Percentiles rank a stretch among this genome's conserved stretches.
Conservation (phyloP, 2,113 vertebrate species). For the Sinocyclocheilus grahami region DNA sequence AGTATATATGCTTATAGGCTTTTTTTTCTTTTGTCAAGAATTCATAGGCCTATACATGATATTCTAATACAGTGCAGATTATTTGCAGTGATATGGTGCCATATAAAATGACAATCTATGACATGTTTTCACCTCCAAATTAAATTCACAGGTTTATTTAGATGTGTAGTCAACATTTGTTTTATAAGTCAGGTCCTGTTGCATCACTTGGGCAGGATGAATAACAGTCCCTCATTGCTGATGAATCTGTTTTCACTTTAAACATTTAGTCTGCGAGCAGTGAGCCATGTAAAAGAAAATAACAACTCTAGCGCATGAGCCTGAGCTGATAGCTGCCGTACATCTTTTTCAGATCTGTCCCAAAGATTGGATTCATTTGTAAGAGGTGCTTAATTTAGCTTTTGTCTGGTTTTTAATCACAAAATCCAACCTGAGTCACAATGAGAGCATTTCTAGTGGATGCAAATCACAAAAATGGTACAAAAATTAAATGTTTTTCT, state of each 20-base stretch:
- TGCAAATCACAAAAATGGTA: background rate
- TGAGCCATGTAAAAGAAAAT: constrained; percentile 48
- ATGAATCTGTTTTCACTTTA: constrained; percentile 50
- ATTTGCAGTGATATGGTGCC: too few relatives aligned
- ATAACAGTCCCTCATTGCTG: constrained; percentile 32
- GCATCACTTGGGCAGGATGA: background rate
- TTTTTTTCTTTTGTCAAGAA: too few relatives aligned
- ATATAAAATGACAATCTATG: background rate
- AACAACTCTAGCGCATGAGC: constrained; percentile 26
- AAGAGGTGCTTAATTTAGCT: background rate
- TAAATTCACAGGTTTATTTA: background rate
- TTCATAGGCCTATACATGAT: background rate
- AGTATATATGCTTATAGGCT: too few relatives aligned
- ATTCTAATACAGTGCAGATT: background rate
- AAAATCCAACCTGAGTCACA: background rate
- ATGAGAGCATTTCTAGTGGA: background rate
- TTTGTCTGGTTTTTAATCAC: background rate
- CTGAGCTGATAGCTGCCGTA: constrained; percentile 8
- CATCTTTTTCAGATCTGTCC: constrained; percentile 14
- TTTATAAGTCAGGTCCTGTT: constrained; percentile 11
- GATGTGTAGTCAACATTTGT: background rate
- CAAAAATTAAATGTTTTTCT: background rate
- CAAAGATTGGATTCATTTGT: background rate
- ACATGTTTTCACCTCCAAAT: background rate
- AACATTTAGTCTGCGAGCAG: constrained; percentile 45